Evolutionary conservation across 2,888 invertebrate genomes (phyloP), one percentile per base, ranked within the genome.

Genomic region (Campoletis raptor): DNA sequence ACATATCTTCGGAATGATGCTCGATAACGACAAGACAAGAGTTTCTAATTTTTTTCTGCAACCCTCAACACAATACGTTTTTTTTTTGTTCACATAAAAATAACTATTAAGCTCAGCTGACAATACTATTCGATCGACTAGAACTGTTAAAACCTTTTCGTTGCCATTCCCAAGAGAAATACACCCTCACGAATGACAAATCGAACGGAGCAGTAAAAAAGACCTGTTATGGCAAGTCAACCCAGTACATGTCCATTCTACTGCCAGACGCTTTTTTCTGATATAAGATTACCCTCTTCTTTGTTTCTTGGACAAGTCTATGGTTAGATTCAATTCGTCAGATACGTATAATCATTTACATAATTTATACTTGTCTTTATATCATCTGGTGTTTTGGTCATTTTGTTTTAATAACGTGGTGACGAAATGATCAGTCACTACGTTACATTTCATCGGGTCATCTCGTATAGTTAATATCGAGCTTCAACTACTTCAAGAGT

Each of bases 111-210:
- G 5, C 8, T 18, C 10, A 24, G 15, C 61, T 57, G 74, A 42
- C 64, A 15, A 2, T 45, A 45, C 64, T 64, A 24, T 64, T 45
- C 45, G 42, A 74, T 76, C n/a, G n/a, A 45, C 30, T 18, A 30
- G n/a, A 10, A 18, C 48, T 64, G 45, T 64, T 18, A 36, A 64
- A 64, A 76, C 30, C 48, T 72, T 30, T 76, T 30, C 64, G 4
- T 18, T 21, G 42, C 45, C 18, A 48, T 45, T 36, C 81, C 69
- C 76, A 42, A 40, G 52, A 66, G 85, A 77, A 81, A 81, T 76
- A 70, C 48, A 42, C 21, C 42, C n/a, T 77, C 40, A 24, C 66
- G 37, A 77, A 81, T 42, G 76, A 52, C 54, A 54, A 52, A 42
- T 64, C 36, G 48, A 70, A 48, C 66, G 52, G 64, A 70, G 52